Evolutionary conservation across 64 coral and sea anemone species (phyloP).

Genomic region (Porites lutea): DNA sequence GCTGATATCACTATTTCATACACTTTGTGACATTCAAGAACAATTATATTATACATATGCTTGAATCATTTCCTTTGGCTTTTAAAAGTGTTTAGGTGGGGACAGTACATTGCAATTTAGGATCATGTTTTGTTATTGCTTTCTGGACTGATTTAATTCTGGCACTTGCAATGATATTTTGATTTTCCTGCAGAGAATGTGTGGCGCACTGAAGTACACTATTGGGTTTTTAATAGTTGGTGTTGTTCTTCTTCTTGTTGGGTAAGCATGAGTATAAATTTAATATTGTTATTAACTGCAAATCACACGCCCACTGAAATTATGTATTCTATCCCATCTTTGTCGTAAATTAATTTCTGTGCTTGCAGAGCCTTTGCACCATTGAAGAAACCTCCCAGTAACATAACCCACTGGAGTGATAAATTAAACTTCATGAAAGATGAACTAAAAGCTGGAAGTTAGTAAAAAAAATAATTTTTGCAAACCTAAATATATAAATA

Average conservation of each 20-base stretch:
- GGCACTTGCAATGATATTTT: background rate
- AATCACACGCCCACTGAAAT: background rate
- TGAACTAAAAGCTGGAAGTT: constrained; percentile 84
- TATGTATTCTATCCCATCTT: background rate
- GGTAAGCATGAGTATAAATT: constrained; percentile 41
- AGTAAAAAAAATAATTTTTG: background rate
- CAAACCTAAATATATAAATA: no score
- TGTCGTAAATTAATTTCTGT: background rate
- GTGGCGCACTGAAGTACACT: constrained; percentile 90
- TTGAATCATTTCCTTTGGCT: no score
- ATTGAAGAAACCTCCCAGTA: constrained; percentile 85
- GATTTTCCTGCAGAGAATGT: constrained; percentile 76
- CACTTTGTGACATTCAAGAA: no score
- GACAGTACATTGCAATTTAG: no score
- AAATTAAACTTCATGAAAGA: constrained; percentile 88
- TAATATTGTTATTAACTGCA: background rate
- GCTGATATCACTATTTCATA: no score
- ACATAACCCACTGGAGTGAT: constrained; percentile 90
- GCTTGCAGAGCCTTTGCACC: constrained; percentile 90
- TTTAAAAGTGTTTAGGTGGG: no score
- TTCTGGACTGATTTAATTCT: no score
- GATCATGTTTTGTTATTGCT: no score
- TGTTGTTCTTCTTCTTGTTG: constrained; percentile 81
- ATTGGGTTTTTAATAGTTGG: constrained; percentile 93
- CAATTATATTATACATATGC: no score